Evolutionary conservation across 2,888 invertebrate species (phyloP), one percentile per base, ranked within the genome.

Genomic region (Apodemia duryi): DNA sequence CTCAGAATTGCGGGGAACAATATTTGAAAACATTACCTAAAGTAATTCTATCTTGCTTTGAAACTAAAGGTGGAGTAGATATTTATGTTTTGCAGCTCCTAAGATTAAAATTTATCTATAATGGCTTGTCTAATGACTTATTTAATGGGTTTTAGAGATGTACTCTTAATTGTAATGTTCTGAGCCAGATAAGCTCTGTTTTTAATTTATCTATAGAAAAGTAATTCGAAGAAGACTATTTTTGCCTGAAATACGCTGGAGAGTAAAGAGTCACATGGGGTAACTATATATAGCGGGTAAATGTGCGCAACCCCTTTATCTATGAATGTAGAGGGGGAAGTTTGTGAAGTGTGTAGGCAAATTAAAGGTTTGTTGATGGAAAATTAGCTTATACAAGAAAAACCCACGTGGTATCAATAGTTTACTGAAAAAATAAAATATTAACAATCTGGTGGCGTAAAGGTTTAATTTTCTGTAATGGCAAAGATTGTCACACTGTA

Each of bases 321-420:
- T n/a, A n/a, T n/a, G n/a, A n/a, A n/a, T n/a, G n/a, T n/a, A n/a
- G n/a, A n/a, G n/a, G 28, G 54, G 54, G 13, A 54, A 54, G 54
- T 54, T 54, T 54, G 54, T 54, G 54, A 54, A 54, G 13, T 54
- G 54, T 54, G 54, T 54, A 54, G 54, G 54, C 54, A 2, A 54
- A 54, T 54, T 54, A 54, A 2, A 54, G 54, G 54, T 54, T 54
- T 54, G 13, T 54, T 54, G 54, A 13, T 54, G 54, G 54, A 54
- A 54, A 21, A 54, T 54, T 54, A 54, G 2, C 54, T 54, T 54
- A 54, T 54, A 13, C 54, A 10, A 54, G 54, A n/a, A 54, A 54
- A 28, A 54, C 54, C 54, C 54, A 54, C 28, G 9, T 9, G 43
- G 54, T 54, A 54, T 54, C 54, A 21, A 10, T 54, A 54, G 54